phyloP scores from a whole-genome alignment of 1,140 invertebrate genomes.

The Cotesia glomerata region DNA sequence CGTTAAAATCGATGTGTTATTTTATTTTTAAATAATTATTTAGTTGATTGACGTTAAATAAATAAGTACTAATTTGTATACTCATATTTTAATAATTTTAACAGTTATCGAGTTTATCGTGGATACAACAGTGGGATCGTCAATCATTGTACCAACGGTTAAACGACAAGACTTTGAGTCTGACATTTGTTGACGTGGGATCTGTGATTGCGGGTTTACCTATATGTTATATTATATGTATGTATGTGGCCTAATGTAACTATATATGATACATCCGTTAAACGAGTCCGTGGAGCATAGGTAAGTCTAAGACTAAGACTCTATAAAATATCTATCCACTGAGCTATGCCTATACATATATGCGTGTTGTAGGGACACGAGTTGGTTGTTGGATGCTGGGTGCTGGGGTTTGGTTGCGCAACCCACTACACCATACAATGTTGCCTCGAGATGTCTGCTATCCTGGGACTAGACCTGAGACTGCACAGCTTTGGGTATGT shows the following conservation, averaged over 20 bases:
- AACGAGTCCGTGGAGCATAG: not conserved
- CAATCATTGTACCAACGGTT: slow-evolving; percentile 9
- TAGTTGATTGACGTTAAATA: not conserved
- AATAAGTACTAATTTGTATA: not conserved
- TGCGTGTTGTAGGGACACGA: not conserved
- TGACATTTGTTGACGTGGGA: slow-evolving; percentile 16
- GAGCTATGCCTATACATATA: no score
- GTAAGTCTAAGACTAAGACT: no score
- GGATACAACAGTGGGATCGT: not conserved
- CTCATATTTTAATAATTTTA: not conserved
- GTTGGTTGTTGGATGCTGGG: not conserved
- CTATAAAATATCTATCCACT: no score
- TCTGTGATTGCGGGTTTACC: slow-evolving; percentile 2
- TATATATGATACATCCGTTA: slow-evolving; percentile 15
- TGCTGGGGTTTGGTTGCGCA: not conserved
- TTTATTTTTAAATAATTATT: not conserved
- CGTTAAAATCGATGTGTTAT: not conserved
- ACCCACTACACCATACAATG: not conserved
- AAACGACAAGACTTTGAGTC: not conserved
- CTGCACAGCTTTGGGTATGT: no score
- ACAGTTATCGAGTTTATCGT: not conserved
- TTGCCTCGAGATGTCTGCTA: slow-evolving; percentile 3
- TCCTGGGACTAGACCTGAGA: no score
- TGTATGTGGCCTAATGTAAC: not conserved
- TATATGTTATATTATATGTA: not conserved